Conservation (phyloP, 2,113 vertebrate species). For the Platichthys flesus region DNA sequence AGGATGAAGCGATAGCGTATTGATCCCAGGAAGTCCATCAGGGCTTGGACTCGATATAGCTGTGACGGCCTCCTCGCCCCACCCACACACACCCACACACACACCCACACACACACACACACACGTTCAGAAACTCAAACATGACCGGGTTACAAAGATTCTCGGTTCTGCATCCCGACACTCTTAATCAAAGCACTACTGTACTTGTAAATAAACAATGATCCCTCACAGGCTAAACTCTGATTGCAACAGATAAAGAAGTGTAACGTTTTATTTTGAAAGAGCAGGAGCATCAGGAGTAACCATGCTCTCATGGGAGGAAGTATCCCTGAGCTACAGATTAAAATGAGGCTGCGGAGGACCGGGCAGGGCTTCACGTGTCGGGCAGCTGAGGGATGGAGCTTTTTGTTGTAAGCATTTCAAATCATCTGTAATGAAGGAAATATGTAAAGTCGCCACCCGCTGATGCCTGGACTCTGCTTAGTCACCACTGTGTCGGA, state of each 20-base stretch:
- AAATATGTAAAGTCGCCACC: constrained; percentile 54
- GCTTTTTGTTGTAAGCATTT: constrained; percentile 14
- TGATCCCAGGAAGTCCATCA: constrained; percentile 69
- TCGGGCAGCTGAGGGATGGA: constrained; percentile 16
- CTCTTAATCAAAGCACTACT: not conserved
- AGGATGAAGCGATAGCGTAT: constrained; percentile 64
- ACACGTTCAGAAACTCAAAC: not conserved
- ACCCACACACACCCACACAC: constrained; percentile 5
- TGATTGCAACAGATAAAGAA: not conserved
- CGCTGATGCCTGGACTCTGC: constrained; percentile 46
- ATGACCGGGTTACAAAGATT: not conserved
- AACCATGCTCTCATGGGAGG: too few species aligned
- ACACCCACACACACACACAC: not conserved
- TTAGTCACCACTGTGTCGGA: constrained; percentile 49
- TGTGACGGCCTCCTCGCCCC: constrained; percentile 40
- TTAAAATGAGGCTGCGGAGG: too few species aligned
- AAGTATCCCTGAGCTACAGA: too few species aligned
- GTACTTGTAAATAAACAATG: not conserved
- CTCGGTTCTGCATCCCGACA: not conserved
- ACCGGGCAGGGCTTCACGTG: constrained; percentile 6
- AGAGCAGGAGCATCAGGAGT: not conserved
- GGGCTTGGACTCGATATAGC: constrained; percentile 43
- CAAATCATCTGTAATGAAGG: constrained; percentile 28
- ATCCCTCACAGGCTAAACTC: not conserved
- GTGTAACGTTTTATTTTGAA: too few species aligned